Conservation (phyloP, 2,797 vertebrate species). For the Enteromius treurensis region DNA sequence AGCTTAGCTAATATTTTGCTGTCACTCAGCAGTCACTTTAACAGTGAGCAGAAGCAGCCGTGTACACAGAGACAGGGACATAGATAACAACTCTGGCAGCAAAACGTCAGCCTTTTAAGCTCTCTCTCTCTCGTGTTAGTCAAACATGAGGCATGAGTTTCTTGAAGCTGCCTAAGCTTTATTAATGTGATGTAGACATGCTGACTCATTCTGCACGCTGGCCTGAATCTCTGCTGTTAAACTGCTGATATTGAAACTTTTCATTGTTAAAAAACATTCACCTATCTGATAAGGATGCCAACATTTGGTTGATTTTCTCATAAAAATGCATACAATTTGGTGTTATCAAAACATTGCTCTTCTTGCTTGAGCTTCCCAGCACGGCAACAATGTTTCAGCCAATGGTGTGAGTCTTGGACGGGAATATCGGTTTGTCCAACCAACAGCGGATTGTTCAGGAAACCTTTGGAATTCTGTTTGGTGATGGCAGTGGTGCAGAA, state of each 20-base stretch:
- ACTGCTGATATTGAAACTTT: slow-evolving; percentile 27
- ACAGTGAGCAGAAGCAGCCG: slow-evolving; percentile 51
- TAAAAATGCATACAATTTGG: neutral
- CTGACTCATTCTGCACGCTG: slow-evolving; percentile 35
- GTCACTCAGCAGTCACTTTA: slow-evolving; percentile 58
- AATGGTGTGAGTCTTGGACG: neutral
- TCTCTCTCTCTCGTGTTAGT: slow-evolving; percentile 25
- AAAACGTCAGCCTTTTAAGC: slow-evolving; percentile 5
- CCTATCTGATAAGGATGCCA: neutral
- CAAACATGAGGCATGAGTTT: slow-evolving; percentile 32
- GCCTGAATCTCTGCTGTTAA: slow-evolving; percentile 26
- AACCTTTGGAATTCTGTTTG: neutral
- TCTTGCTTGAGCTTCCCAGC: neutral
- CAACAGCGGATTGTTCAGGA: neutral
- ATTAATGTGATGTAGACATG: slow-evolving; percentile 40
- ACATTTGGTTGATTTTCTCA: neutral
- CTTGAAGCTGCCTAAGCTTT: slow-evolving; percentile 31
- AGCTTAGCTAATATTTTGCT: slow-evolving; percentile 54
- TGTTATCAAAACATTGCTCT: neutral
- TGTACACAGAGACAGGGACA: slow-evolving; percentile 24
- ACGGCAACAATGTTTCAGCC: neutral
- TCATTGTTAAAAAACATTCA: neutral
- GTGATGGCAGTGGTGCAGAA: neutral
- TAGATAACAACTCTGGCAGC: slow-evolving; percentile 48
- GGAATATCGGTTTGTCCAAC: neutral